Percentiles rank a stretch among this genome's conserved stretches.
These are phyloP conservation scores for Rhinolophus sinicus DNA, from an alignment of 2,113 vertebrate species.

Conservation along the genomic window DNA sequence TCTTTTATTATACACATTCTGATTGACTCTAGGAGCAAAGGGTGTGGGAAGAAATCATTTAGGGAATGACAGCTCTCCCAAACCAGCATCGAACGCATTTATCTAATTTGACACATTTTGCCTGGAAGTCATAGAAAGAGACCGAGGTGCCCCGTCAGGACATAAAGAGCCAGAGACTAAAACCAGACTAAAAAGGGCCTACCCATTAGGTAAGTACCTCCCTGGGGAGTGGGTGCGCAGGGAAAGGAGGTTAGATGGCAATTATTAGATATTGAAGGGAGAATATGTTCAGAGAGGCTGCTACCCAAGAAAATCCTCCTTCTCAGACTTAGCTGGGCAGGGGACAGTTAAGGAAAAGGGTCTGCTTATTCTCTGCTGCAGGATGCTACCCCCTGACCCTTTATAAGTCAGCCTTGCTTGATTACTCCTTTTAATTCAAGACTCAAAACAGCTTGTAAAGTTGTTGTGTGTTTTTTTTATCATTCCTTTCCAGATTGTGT, in stretches of 20 bases:
- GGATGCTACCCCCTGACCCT: conserved; percentile 82
- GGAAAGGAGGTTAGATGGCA: conserved; percentile 62
- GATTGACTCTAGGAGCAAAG: conserved; percentile 8
- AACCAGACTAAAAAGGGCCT: conserved; percentile 56
- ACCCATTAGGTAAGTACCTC: conserved; percentile 77
- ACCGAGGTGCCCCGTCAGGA: conserved; percentile 67
- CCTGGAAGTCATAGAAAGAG: conserved; percentile 73
- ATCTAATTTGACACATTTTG: conserved; percentile 80
- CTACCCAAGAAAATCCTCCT: conserved; percentile 48
- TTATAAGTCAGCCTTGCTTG: conserved; percentile 84
- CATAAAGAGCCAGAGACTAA: conserved; percentile 74
- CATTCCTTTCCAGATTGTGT: conserved; percentile 85
- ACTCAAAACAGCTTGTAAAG: conserved; percentile 89
- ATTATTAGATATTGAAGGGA: conserved; percentile 73
- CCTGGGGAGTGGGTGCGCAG: conserved; percentile 47
- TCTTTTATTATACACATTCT: conserved; percentile 24
- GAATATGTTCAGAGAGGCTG: conserved; percentile 70
- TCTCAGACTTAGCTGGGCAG: conserved; percentile 45
- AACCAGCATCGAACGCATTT: conserved; percentile 40
- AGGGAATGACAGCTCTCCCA: conserved; percentile 44
- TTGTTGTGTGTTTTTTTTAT: conserved; percentile 80
- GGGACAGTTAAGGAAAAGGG: conserved; percentile 70
- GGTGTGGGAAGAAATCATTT: conserved; percentile 58
- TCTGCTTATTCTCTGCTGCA: conserved; percentile 87
- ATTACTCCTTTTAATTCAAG: conserved; percentile 87